Percentiles rank a stretch among this genome's conserved stretches.
phyloP scores from a whole-genome alignment of 2,113 vertebrate species.

The Crocuta crocuta region DNA sequence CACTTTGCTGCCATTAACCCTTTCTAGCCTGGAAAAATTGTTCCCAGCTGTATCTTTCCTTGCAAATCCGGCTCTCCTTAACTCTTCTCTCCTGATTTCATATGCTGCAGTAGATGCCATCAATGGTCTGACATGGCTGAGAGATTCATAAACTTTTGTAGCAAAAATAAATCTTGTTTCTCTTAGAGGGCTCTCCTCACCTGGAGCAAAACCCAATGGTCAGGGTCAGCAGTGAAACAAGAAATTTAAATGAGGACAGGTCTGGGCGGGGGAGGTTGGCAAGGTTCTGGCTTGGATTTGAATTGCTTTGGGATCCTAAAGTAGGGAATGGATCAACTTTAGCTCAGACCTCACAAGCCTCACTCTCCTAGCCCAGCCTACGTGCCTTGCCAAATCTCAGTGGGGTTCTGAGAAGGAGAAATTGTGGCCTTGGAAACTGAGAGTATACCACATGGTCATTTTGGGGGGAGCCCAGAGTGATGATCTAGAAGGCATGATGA shows the following conservation, averaged over 20 bases:
- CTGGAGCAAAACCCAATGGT: background rate
- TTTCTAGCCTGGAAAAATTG: constrained; percentile 30
- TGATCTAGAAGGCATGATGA: constrained; percentile 21
- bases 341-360: background rate
- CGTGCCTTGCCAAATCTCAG: background rate
- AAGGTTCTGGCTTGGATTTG: background rate
- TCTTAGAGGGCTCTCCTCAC: background rate
- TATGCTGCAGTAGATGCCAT: background rate
- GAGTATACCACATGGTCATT: background rate
- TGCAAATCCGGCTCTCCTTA: background rate
- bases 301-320: background rate
- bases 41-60: background rate
- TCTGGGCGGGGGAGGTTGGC: background rate
- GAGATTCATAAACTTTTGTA: background rate
- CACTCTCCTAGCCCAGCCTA: background rate
- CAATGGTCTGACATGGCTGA: background rate
- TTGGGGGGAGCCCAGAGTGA: background rate
- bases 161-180: constrained; percentile 11
- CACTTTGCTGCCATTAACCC: constrained; percentile 3
- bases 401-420: background rate
- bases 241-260: background rate
- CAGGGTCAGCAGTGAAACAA: background rate
- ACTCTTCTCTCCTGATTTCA: background rate
- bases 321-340: background rate
- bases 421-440: background rate